Conservation (phyloP, 2,888 invertebrate species). For the Mimumesa dahlbomi region DNA sequence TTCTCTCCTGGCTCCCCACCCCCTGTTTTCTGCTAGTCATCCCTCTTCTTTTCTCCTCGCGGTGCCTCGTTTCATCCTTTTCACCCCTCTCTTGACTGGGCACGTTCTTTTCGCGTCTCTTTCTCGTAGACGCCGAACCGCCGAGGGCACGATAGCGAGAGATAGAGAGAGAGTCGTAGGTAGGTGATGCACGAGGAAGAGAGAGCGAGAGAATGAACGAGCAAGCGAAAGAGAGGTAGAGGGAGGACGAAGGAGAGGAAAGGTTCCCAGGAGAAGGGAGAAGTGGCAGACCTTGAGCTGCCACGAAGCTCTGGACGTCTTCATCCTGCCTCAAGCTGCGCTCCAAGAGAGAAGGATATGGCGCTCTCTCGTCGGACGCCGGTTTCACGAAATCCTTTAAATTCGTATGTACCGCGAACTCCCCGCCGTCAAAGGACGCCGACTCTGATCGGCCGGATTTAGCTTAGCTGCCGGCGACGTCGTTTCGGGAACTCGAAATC, state of each 20-base stretch:
- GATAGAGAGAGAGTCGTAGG: slow-evolving; percentile 29
- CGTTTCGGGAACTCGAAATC: slow-evolving; percentile 41
- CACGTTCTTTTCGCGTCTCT: slow-evolving; percentile 25
- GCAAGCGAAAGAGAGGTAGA: slow-evolving; percentile 28
- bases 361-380: slow-evolving; percentile 36
- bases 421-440: slow-evolving; percentile 59
- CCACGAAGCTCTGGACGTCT: slow-evolving; percentile 79
- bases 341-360: slow-evolving; percentile 62
- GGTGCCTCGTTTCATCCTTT: slow-evolving; percentile 29
- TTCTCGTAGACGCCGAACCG: slow-evolving; percentile 47
- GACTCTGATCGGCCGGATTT: slow-evolving; percentile 54
- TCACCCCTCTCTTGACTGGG: slow-evolving; percentile 38
- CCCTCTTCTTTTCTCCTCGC: slow-evolving; percentile 22
- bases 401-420: slow-evolving; percentile 59
- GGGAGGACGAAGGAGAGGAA: slow-evolving; percentile 45
- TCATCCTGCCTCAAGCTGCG: slow-evolving; percentile 76
- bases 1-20: slow-evolving; percentile 57
- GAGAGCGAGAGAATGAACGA: background rate
- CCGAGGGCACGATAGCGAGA: slow-evolving; percentile 39
- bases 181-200: slow-evolving; percentile 17
- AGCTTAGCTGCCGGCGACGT: slow-evolving; percentile 47
- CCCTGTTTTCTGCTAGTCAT: slow-evolving; percentile 49
- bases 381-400: slow-evolving; percentile 68
- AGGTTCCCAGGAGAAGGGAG: slow-evolving; percentile 64
- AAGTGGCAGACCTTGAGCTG: slow-evolving; percentile 80